Evolutionary conservation across 2,888 invertebrate species (phyloP), one percentile per base, ranked within the genome.

Genomic region (Drosophila eohydei): DNA sequence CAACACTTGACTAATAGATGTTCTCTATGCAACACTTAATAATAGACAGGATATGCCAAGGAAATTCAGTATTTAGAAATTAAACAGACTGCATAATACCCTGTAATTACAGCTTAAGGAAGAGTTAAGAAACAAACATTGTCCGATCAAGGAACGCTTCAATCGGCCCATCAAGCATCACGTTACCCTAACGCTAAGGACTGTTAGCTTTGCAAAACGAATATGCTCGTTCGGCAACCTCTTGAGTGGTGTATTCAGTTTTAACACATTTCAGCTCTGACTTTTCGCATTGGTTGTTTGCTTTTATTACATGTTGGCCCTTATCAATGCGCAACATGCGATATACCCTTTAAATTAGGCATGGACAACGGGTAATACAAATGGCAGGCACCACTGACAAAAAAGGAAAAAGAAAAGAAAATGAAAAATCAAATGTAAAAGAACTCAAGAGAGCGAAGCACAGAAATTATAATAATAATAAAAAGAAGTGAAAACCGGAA

Each of bases 401-500:
- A 16, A 44, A 28, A 56, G n/a, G 36, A 58, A 11, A 48, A 32
- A 14, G 8, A 16, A 50, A 30, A 54, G 16, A 51, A 55, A 50
- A 48, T 6, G 43, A 54, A 55, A 44, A 71, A 48, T 36, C 43
- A 58, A 55, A 52, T 54, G 54, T 30, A 43, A 50, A 50, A 46
- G 41, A 71, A 65, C 34, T 51, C 58, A 70, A 16, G 40, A 26
- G 63, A 66, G 62, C 44, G 60, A 67, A 79, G 65, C 72, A 74
- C 69, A 72, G 43, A 70, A 70, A 78, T 68, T 62, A 80, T 80
- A 80, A 82, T 84, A 82, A 80, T 82, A 85, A 88, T 79, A 76
- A 80, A 80, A 84, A 82, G 78, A 86, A 81, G 83, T 80, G 79
- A 74, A 88, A 85, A 85, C 85, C 88, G 89, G 85, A 85, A 83